Percentiles rank a stretch among this genome's conserved stretches.
Conservation (phyloP, 2,888 invertebrate species). For the Geotrupes spiniger region DNA sequence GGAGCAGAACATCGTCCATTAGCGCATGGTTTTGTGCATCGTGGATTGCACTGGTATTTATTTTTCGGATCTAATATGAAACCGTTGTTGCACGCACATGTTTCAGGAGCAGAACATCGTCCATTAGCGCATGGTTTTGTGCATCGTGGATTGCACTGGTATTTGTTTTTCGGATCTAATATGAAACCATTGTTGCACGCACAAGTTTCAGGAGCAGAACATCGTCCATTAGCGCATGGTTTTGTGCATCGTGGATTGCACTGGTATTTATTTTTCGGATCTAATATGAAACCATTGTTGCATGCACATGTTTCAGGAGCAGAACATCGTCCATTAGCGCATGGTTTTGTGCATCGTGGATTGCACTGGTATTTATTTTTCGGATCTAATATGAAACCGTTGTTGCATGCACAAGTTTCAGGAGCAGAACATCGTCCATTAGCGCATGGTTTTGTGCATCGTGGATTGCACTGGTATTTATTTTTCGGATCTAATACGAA, state of each 20-base stretch:
- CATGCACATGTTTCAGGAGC: constrained; percentile 26
- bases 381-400: constrained; percentile 15
- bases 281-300: constrained; percentile 13
- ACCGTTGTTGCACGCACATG: constrained; percentile 40
- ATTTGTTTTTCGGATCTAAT: constrained; percentile 31
- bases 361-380: constrained; percentile 29
- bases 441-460: constrained; percentile 22
- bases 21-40: constrained; percentile 34
- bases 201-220: constrained; percentile 28
- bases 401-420: constrained; percentile 24
- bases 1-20: constrained; percentile 40
- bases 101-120: constrained; percentile 39
- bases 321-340: constrained; percentile 32
- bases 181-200: constrained; percentile 26
- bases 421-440: constrained; percentile 24
- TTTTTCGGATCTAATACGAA: constrained; percentile 24
- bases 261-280: constrained; percentile 19
- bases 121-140: constrained; percentile 42
- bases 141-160: constrained; percentile 30
- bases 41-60: constrained; percentile 21
- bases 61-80: constrained; percentile 12
- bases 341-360: constrained; percentile 31
- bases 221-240: constrained; percentile 23
- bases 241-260: constrained; percentile 24
- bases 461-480: constrained; percentile 21